Evolutionary conservation across 1,140 invertebrate species (phyloP), one percentile per base, ranked within the genome.

Genomic region (Sweltsa coloradensis): DNA sequence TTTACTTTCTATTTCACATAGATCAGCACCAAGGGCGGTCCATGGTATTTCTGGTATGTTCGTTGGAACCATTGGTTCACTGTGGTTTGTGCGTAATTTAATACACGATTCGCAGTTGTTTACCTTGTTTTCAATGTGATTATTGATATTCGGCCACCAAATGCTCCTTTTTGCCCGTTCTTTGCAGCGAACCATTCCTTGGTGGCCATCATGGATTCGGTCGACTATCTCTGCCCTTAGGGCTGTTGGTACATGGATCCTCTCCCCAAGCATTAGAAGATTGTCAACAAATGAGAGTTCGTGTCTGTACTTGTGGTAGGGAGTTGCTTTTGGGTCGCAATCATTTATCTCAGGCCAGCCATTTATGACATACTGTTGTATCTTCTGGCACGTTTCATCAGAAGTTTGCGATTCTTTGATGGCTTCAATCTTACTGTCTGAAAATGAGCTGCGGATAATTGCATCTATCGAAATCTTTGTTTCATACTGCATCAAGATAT

Each of bases 151-250:
- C 7, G 41, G 41, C 41, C 41, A 42, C 41, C 41, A 42, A 21
- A 42, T 24, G 5, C 16, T 4, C 14, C 25, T n/a, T 42, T 42
- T 42, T 22, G 41, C 22, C 25, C 16, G n/a, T n/a, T n/a, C 7
- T 42, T 24, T 42, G 22, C 41, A 42, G 19, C 25, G 19, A 3
- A n/a, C 22, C 14, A 42, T 42, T 4, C 41, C 41, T 24, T 21
- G 18, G 22, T 42, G 41, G 6, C 41, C 41, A 9, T 42, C 41
- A 42, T 42, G 41, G 4, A 42, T 18, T 42, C n/a, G 19, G 22
- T 42, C 22, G 7, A 42, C 19, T 7, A 42, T 42, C n/a, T 42
- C 4, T 22, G 22, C 6, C 5, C 41, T 18, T n/a, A 42, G 7
- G n/a, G 4, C 16, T 42, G 14, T n/a, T 3, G 41, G 41, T 4